Evolutionary conservation across 92 coral and sea anemone species (phyloP).

Genomic region (Actinernus sp.): DNA sequence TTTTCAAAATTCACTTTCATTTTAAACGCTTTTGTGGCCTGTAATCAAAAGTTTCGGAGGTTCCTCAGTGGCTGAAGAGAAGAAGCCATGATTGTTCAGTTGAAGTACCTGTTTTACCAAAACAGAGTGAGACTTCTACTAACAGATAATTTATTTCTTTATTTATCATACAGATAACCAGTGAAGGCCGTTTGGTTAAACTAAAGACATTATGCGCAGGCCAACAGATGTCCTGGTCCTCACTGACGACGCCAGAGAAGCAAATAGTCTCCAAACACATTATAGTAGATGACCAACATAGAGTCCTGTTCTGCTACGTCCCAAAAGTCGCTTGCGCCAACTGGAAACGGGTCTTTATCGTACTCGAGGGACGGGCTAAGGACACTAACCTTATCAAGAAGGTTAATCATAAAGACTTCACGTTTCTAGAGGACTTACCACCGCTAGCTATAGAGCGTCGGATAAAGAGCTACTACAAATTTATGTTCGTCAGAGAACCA

Average conservation of each 20-base stretch:
- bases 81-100: too few relatives aligned
- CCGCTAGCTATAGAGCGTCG: conserved; percentile 53
- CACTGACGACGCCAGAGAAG: conserved; percentile 55
- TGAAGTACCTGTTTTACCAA: too few relatives aligned
- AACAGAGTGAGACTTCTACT: too few relatives aligned
- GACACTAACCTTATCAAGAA: conserved; percentile 40
- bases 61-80: too few relatives aligned
- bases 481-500: conserved; percentile 86
- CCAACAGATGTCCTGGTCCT: conserved; percentile 47
- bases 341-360: conserved; percentile 85
- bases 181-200: conserved; percentile 21
- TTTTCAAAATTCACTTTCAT: too few relatives aligned
- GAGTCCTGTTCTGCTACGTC: conserved; percentile 64
- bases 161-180: conserved; percentile 16
- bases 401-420: conserved; percentile 58
- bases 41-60: too few relatives aligned
- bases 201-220: conserved; percentile 2
- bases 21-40: too few relatives aligned
- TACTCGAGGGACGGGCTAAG: conserved; percentile 44
- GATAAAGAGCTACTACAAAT: conserved; percentile 71
- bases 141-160: too few relatives aligned
- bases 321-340: conserved; percentile 91
- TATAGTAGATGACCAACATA: conserved; percentile 73
- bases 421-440: conserved; percentile 55
- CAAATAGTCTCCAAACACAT: conserved; percentile 49